These are phyloP conservation scores for Mesorhabditis belari DNA, from an alignment of 2,888 invertebrate genomes.

Conservation along the genomic window DNA sequence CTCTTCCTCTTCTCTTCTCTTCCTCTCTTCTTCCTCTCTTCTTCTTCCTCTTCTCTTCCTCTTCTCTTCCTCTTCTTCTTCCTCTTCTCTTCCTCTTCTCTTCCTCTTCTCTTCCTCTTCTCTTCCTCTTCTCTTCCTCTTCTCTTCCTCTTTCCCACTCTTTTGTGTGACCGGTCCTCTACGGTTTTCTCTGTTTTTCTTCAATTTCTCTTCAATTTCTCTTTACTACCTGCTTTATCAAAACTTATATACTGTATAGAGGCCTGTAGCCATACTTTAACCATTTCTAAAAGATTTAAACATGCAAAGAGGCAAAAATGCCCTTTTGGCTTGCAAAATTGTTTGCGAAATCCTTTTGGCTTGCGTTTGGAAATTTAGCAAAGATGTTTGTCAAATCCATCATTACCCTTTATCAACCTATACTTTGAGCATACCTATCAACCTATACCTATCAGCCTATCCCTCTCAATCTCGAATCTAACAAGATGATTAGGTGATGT, in stretches of 20 bases:
- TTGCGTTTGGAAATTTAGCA: too few species aligned
- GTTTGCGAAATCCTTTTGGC: too few species aligned
- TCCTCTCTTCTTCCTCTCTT: slow-evolving; percentile 1
- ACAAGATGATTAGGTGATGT: too few species aligned
- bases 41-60: slow-evolving; percentile 1
- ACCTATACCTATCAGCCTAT: too few species aligned
- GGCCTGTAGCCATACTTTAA: neutral
- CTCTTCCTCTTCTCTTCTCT: slow-evolving; percentile 13
- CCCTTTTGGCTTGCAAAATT: neutral
- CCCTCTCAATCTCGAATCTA: too few species aligned
- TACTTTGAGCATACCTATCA: too few species aligned
- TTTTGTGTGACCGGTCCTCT: neutral
- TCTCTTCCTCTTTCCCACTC: neutral
- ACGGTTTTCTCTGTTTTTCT: neutral
- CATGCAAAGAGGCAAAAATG: neutral
- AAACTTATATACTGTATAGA: neutral
- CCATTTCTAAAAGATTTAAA: neutral
- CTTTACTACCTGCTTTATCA: neutral
- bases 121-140: slow-evolving; percentile 6
- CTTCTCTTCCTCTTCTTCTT: neutral
- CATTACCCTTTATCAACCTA: too few species aligned
- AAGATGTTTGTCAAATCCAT: too few species aligned
- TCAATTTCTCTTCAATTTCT: neutral
- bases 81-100: neutral
- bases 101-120: neutral